Conservation (phyloP, 1,140 invertebrate genomes). For the Drosophila miranda region DNA sequence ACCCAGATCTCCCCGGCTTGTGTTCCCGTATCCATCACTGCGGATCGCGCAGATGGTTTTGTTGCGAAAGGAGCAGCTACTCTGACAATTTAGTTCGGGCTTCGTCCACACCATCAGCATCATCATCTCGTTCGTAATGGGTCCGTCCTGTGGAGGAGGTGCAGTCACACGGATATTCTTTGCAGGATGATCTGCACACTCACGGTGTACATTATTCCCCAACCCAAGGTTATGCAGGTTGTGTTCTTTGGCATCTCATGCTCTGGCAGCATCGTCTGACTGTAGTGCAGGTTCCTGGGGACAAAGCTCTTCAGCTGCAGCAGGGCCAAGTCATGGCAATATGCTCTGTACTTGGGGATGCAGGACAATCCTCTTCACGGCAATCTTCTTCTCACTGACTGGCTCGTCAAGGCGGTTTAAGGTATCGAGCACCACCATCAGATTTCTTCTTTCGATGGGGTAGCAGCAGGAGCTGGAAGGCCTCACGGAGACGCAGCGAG, state of each 20-base stretch:
- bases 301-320: background rate
- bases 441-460: background rate
- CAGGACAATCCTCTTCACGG: slow-evolving; percentile 11
- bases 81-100: background rate
- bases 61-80: background rate
- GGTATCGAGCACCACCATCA: slow-evolving; percentile 24
- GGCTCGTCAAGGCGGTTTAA: slow-evolving; percentile 13
- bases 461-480: background rate
- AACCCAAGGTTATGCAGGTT: slow-evolving; percentile 27
- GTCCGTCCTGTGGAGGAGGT: slow-evolving; percentile 3
- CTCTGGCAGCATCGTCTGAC: background rate
- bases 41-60: slow-evolving; percentile 7
- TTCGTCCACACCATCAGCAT: background rate
- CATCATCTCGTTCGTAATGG: slow-evolving; percentile 15
- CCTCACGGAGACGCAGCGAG: slow-evolving; percentile 36
- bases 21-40: background rate
- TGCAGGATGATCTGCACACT: slow-evolving; percentile 1
- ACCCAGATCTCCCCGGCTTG: slow-evolving; percentile 39
- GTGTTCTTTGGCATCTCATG: background rate
- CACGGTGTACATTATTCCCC: slow-evolving; percentile 46
- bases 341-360: slow-evolving; percentile 10
- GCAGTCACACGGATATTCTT: too few species aligned
- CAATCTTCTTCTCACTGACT: background rate
- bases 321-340: slow-evolving; percentile 35
- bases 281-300: background rate